A percentile compares a stretch with the other conserved stretches of the same genome.
These are phyloP conservation scores for Agapornis canus DNA, from an alignment of 2,797 vertebrate genomes.

Conservation along the genomic window DNA sequence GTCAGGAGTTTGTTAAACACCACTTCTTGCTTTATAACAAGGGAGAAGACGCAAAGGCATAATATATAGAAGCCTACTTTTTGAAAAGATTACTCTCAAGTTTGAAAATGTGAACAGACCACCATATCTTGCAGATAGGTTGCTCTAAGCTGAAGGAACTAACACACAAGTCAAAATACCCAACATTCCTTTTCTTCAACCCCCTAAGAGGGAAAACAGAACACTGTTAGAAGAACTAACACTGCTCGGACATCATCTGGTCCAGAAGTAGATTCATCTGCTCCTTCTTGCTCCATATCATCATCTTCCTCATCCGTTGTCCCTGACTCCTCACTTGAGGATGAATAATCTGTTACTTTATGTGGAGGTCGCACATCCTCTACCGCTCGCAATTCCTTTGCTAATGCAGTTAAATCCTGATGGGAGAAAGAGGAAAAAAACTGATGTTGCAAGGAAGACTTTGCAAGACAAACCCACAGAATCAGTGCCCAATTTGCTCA, in stretches of 20 bases:
- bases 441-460: background rate
- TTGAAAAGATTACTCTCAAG: background rate
- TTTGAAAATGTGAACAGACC: background rate
- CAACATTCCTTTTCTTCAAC: background rate
- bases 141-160: background rate
- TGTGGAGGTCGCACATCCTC: constrained; percentile 94
- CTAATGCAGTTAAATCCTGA: constrained; percentile 94
- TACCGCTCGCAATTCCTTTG: constrained; percentile 93
- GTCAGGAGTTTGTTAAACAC: background rate
- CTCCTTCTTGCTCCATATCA: constrained; percentile 94
- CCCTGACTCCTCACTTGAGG: constrained; percentile 96
- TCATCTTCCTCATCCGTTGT: constrained; percentile 97
- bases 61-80: background rate
- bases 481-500: background rate
- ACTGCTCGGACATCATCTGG: constrained; percentile 92
- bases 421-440: background rate
- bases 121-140: background rate
- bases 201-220: background rate
- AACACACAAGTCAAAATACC: background rate
- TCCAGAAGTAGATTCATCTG: constrained; percentile 93
- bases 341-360: constrained; percentile 97
- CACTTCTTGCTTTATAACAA: background rate
- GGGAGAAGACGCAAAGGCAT: background rate
- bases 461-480: background rate
- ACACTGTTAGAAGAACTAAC: constrained; percentile 75